These are phyloP conservation scores for Hydrocynus forskahlii DNA, from an alignment of 2,797 vertebrate genomes.

Conservation along the genomic window DNA sequence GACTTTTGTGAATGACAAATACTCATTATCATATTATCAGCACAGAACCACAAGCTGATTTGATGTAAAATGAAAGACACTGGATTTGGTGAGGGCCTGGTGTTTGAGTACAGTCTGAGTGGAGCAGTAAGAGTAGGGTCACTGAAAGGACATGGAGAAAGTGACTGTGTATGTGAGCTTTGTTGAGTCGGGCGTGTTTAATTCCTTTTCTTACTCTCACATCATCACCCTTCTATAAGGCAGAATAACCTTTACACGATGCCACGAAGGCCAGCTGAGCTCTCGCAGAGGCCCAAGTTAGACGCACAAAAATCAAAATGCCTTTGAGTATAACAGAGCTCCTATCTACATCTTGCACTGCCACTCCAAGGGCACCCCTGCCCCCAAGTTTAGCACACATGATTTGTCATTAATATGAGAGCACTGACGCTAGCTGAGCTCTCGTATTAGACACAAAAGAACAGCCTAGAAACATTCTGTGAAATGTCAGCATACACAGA, in stretches of 20 bases:
- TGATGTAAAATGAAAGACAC: not conserved
- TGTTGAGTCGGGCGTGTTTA: constrained; percentile 14
- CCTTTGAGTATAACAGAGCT: constrained; percentile 7
- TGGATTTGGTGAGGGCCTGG: too few relatives aligned
- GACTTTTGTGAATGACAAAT: too few relatives aligned
- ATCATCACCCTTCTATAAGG: constrained; percentile 31
- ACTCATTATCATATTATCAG: too few relatives aligned
- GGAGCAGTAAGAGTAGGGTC: not conserved
- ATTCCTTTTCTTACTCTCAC: constrained; percentile 32
- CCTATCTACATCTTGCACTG: not conserved
- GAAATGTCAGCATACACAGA: too few relatives aligned
- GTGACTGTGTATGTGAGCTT: not conserved
- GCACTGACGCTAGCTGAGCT: too few relatives aligned
- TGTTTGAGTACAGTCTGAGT: too few relatives aligned
- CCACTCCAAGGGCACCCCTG: not conserved
- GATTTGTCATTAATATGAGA: not conserved
- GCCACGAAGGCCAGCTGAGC: constrained; percentile 57
- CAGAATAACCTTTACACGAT: constrained; percentile 53
- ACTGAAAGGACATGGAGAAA: not conserved
- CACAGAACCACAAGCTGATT: too few relatives aligned
- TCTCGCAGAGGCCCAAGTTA: constrained; percentile 51
- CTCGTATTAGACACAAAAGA: not conserved
- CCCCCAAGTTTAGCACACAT: not conserved
- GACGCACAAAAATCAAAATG: constrained; percentile 16
- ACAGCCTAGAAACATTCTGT: not conserved